These are phyloP conservation scores for Xanthia togata DNA, from an alignment of 2,888 invertebrate genomes.

Conservation along the genomic window DNA sequence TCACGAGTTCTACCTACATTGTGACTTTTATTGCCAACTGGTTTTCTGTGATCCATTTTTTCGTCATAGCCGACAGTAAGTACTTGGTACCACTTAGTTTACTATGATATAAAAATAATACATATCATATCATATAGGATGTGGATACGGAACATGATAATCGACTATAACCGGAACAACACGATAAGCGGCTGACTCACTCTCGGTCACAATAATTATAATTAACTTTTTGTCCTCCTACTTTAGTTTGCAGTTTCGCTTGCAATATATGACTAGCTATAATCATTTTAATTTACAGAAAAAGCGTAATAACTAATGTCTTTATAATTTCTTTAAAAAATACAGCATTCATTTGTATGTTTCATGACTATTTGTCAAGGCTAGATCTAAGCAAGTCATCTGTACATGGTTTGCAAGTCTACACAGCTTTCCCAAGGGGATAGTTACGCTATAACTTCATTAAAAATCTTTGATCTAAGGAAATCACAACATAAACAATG, in stretches of 20 bases:
- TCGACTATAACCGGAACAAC: constrained; percentile 58
- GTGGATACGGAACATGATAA: constrained; percentile 46
- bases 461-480: not conserved
- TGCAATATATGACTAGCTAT: not conserved
- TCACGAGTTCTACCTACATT: constrained; percentile 4
- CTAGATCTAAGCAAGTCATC: not conserved
- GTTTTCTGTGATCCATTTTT: constrained; percentile 31
- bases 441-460: not conserved
- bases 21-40: not conserved
- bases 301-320: not conserved
- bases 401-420: not conserved
- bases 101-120: constrained; percentile 5
- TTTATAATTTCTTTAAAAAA: not conserved
- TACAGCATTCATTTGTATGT: not conserved
- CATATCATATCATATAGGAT: constrained; percentile 33
- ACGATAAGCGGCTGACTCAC: constrained; percentile 38
- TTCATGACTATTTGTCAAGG: not conserved
- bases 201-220: constrained; percentile 16
- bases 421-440: not conserved
- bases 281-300: constrained; percentile 1
- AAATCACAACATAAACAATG: constrained; percentile 1
- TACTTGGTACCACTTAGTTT: not conserved
- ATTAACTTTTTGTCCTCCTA: not conserved
- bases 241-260: not conserved
- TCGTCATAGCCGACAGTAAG: not conserved